These are phyloP conservation scores for Nephotettix cincticeps DNA, from an alignment of 1,140 invertebrate species.

Conservation along the genomic window DNA sequence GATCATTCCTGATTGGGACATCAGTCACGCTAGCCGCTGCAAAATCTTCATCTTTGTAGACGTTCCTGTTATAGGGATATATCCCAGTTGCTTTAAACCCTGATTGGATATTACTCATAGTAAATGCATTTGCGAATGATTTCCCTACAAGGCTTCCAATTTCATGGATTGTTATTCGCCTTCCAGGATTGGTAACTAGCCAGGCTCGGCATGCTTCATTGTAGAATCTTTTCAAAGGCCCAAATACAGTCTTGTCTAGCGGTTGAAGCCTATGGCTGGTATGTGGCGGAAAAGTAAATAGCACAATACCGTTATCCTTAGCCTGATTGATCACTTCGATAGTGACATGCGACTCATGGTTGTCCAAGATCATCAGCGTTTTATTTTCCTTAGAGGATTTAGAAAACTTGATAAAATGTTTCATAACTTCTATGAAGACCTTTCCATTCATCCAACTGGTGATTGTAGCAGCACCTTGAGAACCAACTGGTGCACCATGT, in stretches of 20 bases:
- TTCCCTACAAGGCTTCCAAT: slow-evolving; percentile 46
- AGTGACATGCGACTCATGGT: no score
- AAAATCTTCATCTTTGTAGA: slow-evolving; percentile 45
- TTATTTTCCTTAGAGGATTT: slow-evolving; percentile 20
- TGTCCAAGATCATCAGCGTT: slow-evolving; percentile 36
- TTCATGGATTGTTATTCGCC: no score
- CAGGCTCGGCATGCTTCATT: no score
- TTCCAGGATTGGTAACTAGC: no score
- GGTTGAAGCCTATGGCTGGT: slow-evolving; percentile 34
- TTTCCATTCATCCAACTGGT: slow-evolving; percentile 49
- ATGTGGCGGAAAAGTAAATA: slow-evolving; percentile 35
- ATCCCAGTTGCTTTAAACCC: slow-evolving; percentile 44
- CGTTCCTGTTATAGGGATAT: slow-evolving; percentile 42
- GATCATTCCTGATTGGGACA: no score
- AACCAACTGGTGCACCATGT: slow-evolving; percentile 46
- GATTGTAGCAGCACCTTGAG: slow-evolving; percentile 43
- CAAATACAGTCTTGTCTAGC: slow-evolving; percentile 33
- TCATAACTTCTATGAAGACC: slow-evolving; percentile 39
- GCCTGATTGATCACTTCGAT: no score
- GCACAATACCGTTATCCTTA: slow-evolving; percentile 20
- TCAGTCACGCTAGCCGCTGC: slow-evolving; percentile 43
- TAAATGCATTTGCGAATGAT: slow-evolving; percentile 46
- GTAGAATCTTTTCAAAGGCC: slow-evolving; percentile 37
- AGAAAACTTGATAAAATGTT: neutral
- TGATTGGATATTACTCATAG: slow-evolving; percentile 41